Percentiles rank a stretch among this genome's conserved stretches.
phyloP scores from a whole-genome alignment of 2,797 vertebrate genomes.

The Gambusia yucatana region DNA sequence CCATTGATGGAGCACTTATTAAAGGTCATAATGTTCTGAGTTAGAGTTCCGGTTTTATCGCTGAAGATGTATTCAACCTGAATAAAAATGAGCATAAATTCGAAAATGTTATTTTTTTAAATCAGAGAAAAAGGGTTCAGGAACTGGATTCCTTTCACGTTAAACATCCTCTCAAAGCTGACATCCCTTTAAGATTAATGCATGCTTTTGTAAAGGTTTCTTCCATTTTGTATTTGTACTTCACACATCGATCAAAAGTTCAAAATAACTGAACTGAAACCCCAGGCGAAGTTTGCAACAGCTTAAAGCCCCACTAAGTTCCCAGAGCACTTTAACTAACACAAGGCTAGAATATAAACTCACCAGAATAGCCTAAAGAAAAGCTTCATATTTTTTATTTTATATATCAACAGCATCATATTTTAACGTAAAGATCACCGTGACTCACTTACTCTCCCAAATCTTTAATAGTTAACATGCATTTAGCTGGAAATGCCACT shows the following conservation, averaged over 20 bases:
- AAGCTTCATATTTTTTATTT: too few relatives aligned
- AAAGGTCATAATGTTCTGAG: conserved; percentile 96
- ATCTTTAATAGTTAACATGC: neutral
- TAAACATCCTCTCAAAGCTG: neutral
- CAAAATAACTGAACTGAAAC: too few relatives aligned
- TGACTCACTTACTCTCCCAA: neutral
- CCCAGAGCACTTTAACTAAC: neutral
- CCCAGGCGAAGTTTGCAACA: neutral
- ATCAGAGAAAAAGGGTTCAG: neutral
- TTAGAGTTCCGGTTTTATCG: conserved; percentile 94
- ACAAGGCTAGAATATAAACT: neutral
- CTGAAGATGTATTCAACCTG: conserved; percentile 95
- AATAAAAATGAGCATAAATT: conserved; percentile 1
- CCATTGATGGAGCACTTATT: conserved; percentile 93
- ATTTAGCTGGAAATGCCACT: neutral
- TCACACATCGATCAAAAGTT: neutral
- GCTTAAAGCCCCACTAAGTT: neutral
- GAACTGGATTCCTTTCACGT: neutral
- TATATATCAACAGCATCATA: too few relatives aligned
- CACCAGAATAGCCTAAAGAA: neutral
- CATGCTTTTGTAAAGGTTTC: neutral
- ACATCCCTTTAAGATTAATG: neutral
- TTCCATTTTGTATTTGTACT: neutral
- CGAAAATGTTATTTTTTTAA: neutral
- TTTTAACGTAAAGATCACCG: neutral